Evolutionary conservation across 1,140 invertebrate species (phyloP).

Genomic region (Leptopilina clavipes): DNA sequence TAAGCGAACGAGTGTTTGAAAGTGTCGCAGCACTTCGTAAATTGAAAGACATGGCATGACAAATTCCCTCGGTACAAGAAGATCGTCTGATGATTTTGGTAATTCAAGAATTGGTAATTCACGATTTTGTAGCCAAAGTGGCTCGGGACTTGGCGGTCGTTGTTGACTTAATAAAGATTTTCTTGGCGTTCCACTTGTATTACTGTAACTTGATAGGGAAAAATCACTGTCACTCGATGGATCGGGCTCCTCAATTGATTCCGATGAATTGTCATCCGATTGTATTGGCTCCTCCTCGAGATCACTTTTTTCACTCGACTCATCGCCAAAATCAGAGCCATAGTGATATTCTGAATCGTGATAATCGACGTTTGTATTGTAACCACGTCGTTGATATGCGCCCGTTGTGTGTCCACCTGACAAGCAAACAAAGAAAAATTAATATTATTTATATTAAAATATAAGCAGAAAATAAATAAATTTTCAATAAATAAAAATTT

Average conservation of each 20-base stretch:
- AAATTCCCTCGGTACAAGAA: constrained; percentile 86
- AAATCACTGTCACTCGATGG: constrained; percentile 88
- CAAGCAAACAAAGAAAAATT: neutral
- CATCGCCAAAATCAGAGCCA: constrained; percentile 91
- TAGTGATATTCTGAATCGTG: constrained; percentile 92
- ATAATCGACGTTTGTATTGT: constrained; percentile 84
- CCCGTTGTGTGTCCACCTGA: constrained; percentile 77
- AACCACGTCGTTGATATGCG: constrained; percentile 79
- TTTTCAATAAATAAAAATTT: too few relatives aligned
- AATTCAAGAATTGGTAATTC: constrained; percentile 86
- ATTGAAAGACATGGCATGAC: constrained; percentile 84
- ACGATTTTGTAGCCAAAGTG: constrained; percentile 88
- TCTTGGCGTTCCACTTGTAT: constrained; percentile 78
- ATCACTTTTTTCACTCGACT: constrained; percentile 87
- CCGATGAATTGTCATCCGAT: constrained; percentile 81
- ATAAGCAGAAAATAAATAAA: too few relatives aligned
- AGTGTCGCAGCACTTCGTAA: constrained; percentile 96
- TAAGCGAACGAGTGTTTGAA: constrained; percentile 90
- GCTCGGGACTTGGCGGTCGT: constrained; percentile 88
- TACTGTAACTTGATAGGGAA: constrained; percentile 86
- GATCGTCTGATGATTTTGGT: constrained; percentile 92
- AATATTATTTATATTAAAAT: too few relatives aligned
- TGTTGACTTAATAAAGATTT: constrained; percentile 72
- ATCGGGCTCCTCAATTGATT: constrained; percentile 79
- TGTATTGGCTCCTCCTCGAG: constrained; percentile 82